These are phyloP conservation scores for Lycaena phlaeas DNA, from an alignment of 2,888 invertebrate species.

Conservation along the genomic window DNA sequence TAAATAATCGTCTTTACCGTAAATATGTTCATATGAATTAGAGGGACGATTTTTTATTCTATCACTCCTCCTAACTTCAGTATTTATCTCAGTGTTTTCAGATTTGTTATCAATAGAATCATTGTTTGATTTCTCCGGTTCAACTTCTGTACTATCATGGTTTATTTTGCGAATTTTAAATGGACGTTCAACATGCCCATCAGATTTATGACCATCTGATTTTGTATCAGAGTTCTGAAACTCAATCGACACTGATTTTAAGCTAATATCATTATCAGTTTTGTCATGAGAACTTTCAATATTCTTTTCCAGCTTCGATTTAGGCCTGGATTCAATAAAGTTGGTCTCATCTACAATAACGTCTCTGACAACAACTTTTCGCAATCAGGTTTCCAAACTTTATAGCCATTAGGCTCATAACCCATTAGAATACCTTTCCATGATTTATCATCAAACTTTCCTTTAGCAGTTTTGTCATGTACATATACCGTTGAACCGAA, in stretches of 20 bases:
- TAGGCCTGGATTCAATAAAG: slow-evolving; percentile 24
- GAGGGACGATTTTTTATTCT: slow-evolving; percentile 24
- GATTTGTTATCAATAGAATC: too few species aligned
- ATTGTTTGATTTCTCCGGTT: too few species aligned
- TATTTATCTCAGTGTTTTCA: slow-evolving; percentile 7
- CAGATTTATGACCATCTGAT: slow-evolving; percentile 11
- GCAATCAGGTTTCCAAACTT: too few species aligned
- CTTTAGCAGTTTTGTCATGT: slow-evolving; percentile 28
- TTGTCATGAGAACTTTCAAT: not conserved
- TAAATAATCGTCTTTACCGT: slow-evolving; percentile 11
- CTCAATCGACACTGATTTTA: too few species aligned
- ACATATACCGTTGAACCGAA: slow-evolving; percentile 33
- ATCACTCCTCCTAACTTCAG: slow-evolving; percentile 14
- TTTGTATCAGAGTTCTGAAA: too few species aligned
- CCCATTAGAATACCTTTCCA: too few species aligned
- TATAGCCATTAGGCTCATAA: too few species aligned
- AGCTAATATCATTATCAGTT: too few species aligned
- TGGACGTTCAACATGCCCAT: too few species aligned
- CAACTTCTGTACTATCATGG: too few species aligned
- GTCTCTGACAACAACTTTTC: slow-evolving; percentile 29
- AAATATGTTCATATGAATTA: slow-evolving; percentile 24
- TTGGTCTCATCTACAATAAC: slow-evolving; percentile 32
- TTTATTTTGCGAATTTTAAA: too few species aligned
- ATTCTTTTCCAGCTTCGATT: slow-evolving; percentile 8
- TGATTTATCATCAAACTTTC: slow-evolving; percentile 29